A percentile compares a stretch with the other conserved stretches of the same genome.
phyloP scores from a whole-genome alignment of 2,113 vertebrate species.

The Sylvietta virens region DNA sequence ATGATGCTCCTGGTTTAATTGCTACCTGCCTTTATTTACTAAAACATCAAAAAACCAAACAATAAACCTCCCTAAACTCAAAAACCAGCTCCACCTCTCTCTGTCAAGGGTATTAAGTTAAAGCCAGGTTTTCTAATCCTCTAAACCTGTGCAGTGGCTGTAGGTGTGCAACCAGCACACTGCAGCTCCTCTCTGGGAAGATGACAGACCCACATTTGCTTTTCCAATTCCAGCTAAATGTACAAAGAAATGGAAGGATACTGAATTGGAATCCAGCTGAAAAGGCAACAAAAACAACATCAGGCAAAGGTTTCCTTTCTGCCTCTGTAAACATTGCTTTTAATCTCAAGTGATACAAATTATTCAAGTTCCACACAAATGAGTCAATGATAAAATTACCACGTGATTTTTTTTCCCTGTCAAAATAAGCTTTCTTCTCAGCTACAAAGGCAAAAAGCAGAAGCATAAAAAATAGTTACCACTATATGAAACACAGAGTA shows the following conservation, averaged over 20 bases:
- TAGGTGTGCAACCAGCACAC: not conserved
- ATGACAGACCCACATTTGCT: not conserved
- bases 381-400: conserved; percentile 9
- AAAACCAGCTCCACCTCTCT: not conserved
- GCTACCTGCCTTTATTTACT: not conserved
- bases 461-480: not conserved
- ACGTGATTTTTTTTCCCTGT: not conserved
- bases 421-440: conserved; percentile 9
- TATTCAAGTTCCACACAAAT: not conserved
- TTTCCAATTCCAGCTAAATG: not conserved
- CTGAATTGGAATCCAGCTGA: not conserved
- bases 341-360: not conserved
- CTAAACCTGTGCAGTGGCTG: not conserved
- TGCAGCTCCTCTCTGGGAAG: not conserved
- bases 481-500: not conserved
- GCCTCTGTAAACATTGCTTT: not conserved
- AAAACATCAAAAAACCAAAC: not conserved
- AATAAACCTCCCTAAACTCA: not conserved
- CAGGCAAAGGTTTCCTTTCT: not conserved
- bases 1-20: not conserved
- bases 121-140: not conserved
- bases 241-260: not conserved
- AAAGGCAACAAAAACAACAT: not conserved
- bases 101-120: not conserved
- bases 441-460: not conserved